Evolutionary conservation across 2,113 vertebrate genomes (phyloP).

Genomic region (Catharus minimus): DNA sequence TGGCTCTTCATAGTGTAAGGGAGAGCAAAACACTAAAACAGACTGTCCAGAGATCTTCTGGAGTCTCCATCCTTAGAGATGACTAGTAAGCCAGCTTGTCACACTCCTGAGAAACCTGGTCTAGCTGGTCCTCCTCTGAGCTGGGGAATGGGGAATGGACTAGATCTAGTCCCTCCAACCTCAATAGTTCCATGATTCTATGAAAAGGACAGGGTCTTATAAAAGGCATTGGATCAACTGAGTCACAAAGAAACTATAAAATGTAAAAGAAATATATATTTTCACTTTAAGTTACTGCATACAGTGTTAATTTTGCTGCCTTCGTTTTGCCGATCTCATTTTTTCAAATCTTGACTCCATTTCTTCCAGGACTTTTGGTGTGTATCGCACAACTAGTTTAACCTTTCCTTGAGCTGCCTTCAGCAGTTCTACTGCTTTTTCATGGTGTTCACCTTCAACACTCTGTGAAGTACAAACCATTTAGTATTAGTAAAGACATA

Average conservation of each 20-base stretch:
- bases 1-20: not conserved
- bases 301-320: conserved; percentile 89
- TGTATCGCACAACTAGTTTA: conserved; percentile 95
- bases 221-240: conserved; percentile 22
- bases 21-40: conserved; percentile 3
- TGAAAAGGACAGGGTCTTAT: not conserved
- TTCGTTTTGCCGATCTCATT: conserved; percentile 97
- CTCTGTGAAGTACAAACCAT: conserved; percentile 78
- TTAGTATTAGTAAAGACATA: not conserved
- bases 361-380: conserved; percentile 94
- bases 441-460: conserved; percentile 96
- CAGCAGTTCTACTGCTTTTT: conserved; percentile 95
- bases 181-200: not conserved
- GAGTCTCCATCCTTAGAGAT: not conserved
- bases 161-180: not conserved
- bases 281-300: not conserved
- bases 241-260: conserved; percentile 61
- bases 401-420: conserved; percentile 97
- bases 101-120: not conserved
- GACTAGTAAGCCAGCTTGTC: not conserved
- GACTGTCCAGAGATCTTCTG: not conserved
- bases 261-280: conserved; percentile 46
- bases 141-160: not conserved
- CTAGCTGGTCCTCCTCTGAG: not conserved
- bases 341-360: conserved; percentile 98